Percentiles rank a stretch among this genome's conserved stretches.
phyloP scores from a whole-genome alignment of 2,113 vertebrate species.

The Dendrocopos noguchii region DNA sequence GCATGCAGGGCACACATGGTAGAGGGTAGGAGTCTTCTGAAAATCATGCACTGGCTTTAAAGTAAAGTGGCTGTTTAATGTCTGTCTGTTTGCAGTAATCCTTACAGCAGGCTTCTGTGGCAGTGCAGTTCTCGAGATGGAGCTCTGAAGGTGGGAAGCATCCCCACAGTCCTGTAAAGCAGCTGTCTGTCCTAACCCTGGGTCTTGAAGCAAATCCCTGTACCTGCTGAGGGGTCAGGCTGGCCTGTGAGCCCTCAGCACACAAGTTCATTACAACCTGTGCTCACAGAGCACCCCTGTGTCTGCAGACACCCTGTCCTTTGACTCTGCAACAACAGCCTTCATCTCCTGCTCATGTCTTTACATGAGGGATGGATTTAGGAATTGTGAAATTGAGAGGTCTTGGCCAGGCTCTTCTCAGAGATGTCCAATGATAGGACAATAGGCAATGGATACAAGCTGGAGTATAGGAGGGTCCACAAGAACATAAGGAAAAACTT shows the following conservation, averaged over 20 bases:
- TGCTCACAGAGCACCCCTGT: rapidly evolving
- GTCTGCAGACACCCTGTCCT: not conserved
- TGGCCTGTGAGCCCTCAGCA: not conserved
- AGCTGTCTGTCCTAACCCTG: not conserved
- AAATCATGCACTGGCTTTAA: not conserved
- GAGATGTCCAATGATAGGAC: too few species aligned
- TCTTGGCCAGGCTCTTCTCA: not conserved
- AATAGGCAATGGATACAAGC: too few species aligned
- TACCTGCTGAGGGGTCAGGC: not conserved
- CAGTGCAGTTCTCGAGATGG: not conserved
- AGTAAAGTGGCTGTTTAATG: not conserved
- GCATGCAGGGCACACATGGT: rapidly evolving
- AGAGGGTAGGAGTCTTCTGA: not conserved
- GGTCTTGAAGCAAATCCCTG: not conserved
- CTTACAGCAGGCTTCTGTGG: not conserved
- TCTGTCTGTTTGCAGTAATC: not conserved
- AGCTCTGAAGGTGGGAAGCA: not conserved
- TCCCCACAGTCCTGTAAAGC: not conserved
- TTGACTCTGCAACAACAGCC: not conserved
- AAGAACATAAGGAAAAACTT: too few species aligned
- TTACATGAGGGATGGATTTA: not conserved
- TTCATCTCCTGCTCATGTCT: not conserved
- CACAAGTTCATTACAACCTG: not conserved
- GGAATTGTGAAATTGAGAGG: not conserved
- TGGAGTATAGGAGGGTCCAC: too few species aligned